A percentile compares a stretch with the other conserved stretches of the same genome.
Conservation (phyloP, 2,888 invertebrate genomes). For the Clusia tigrina region DNA sequence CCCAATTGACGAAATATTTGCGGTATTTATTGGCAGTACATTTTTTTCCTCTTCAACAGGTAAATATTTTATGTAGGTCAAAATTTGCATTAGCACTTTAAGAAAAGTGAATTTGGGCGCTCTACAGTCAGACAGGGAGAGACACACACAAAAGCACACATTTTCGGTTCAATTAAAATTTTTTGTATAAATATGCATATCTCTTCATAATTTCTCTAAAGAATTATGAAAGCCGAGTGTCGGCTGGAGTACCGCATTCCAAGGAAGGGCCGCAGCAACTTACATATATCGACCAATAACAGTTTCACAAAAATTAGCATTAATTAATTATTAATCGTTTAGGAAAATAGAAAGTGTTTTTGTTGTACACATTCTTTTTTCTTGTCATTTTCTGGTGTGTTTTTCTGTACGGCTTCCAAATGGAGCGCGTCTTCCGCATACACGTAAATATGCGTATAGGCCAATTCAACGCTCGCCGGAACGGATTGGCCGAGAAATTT, state of each 20-base stretch:
- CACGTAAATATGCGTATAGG: too few species aligned
- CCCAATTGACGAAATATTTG: too few species aligned
- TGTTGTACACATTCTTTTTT: slow-evolving; percentile 10
- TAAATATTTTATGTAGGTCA: slow-evolving; percentile 52
- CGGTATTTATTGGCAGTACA: too few species aligned
- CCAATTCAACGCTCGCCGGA: too few species aligned
- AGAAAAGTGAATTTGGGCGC: too few species aligned
- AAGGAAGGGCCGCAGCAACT: not conserved
- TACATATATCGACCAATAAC: slow-evolving; percentile 4
- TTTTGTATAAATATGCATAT: too few species aligned
- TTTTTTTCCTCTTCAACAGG: too few species aligned
- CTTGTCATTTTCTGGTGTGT: not conserved
- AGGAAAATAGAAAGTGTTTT: slow-evolving; percentile 56
- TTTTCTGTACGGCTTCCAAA: not conserved
- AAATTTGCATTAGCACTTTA: slow-evolving; percentile 20
- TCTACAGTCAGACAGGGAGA: too few species aligned
- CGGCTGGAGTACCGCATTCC: not conserved
- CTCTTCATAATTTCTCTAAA: slow-evolving; percentile 36
- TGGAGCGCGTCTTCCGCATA: not conserved
- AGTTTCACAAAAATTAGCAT: slow-evolving; percentile 57
- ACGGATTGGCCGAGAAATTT: too few species aligned
- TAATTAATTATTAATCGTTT: slow-evolving; percentile 56
- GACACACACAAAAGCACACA: too few species aligned
- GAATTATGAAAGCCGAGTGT: slow-evolving; percentile 50
- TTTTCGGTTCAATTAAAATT: too few species aligned